These are phyloP conservation scores for Steinernema hermaphroditum DNA, from an alignment of 2,888 invertebrate genomes.

Conservation along the genomic window DNA sequence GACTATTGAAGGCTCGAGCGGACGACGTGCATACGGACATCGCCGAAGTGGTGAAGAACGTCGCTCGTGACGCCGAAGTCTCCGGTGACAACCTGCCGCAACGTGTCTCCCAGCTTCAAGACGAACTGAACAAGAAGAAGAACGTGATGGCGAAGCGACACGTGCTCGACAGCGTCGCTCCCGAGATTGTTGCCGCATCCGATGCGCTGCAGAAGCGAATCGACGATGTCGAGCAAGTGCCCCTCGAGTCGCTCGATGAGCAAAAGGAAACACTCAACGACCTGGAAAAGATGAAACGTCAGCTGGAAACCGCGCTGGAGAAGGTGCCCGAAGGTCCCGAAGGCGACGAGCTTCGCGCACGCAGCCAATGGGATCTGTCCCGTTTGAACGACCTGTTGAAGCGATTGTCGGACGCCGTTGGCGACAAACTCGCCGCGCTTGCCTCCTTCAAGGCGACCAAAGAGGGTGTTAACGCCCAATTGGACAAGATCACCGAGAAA, in stretches of 20 bases:
- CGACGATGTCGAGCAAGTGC: slow-evolving; percentile 18
- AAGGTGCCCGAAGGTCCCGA: slow-evolving; percentile 32
- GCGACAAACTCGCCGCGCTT: slow-evolving; percentile 50
- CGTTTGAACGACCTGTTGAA: slow-evolving; percentile 46
- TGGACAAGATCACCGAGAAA: slow-evolving; percentile 28
- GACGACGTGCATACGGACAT: slow-evolving; percentile 38
- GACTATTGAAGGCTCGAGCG: slow-evolving; percentile 25
- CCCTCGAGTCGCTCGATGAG: background rate
- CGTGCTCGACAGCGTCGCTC: slow-evolving; percentile 33
- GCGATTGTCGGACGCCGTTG: slow-evolving; percentile 45
- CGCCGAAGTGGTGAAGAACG: slow-evolving; percentile 39
- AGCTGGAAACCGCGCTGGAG: slow-evolving; percentile 32
- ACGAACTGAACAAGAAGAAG: slow-evolving; percentile 37
- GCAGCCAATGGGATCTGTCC: slow-evolving; percentile 49
- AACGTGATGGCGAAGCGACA: slow-evolving; percentile 37
- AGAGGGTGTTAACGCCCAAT: slow-evolving; percentile 39
- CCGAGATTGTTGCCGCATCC: slow-evolving; percentile 11
- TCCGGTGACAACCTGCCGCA: slow-evolving; percentile 35
- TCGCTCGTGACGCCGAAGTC: slow-evolving; percentile 38
- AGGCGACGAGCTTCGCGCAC: slow-evolving; percentile 45
- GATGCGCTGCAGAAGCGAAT: slow-evolving; percentile 38
- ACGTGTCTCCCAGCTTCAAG: slow-evolving; percentile 11
- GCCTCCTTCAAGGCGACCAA: slow-evolving; percentile 49
- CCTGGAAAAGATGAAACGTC: background rate
- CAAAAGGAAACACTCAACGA: slow-evolving; percentile 30